These are phyloP conservation scores for Erithacus rubecula DNA, from an alignment of 2,797 vertebrate genomes.

Conservation along the genomic window DNA sequence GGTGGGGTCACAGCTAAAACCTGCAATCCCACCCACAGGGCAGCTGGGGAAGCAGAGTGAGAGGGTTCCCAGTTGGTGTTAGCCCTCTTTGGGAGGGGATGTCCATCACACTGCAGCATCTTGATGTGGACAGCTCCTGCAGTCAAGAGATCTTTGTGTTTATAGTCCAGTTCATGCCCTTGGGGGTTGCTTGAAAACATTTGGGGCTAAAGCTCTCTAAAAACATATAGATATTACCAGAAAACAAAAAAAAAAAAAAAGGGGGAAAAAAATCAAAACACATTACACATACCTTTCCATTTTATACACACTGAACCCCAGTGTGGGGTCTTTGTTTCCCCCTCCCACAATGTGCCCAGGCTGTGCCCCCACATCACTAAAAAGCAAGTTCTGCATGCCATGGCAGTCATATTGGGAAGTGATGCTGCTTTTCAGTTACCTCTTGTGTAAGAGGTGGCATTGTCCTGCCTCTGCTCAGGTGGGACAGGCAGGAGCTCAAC, in stretches of 20 bases:
- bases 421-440: neutral
- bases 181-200: neutral
- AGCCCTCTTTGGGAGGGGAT: no score
- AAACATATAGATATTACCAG: rapidly evolving
- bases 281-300: rapidly evolving
- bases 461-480: neutral
- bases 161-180: neutral
- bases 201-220: neutral
- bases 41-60: neutral
- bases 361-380: rapidly evolving
- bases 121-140: neutral
- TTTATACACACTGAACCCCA: neutral
- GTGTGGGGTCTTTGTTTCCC: neutral
- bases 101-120: no score
- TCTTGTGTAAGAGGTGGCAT: neutral
- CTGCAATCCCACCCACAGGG: neutral
- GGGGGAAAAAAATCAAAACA: neutral
- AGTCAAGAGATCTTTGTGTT: rapidly evolving
- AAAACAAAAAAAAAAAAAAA: rapidly evolving
- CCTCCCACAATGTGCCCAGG: neutral
- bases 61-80: neutral
- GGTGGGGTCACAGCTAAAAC: neutral
- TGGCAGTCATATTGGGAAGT: neutral
- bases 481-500: neutral
- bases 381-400: neutral